Base-by-base conservation (phyloP, 1,140 invertebrate species). In the Aphis craccivora region DNA sequence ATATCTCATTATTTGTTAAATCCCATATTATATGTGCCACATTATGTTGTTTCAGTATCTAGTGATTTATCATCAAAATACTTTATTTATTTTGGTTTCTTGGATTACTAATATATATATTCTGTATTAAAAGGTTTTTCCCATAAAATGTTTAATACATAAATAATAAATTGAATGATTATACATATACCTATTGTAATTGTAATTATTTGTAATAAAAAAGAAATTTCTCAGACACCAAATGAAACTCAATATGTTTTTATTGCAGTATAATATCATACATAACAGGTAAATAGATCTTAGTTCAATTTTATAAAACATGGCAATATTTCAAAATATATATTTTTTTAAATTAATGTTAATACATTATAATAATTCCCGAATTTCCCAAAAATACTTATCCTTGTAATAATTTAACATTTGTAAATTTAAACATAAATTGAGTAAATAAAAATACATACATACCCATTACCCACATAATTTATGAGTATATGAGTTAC, bases 391-490 rank as follows among this genome's bases (percentile, higher is more conserved):
- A 48, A 88, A 20, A 88, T 30, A 48, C 43, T 45, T 30, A n/a
- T 51, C n/a, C 20, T n/a, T 35, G 18, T 53, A 51, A 8, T 37
- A 51, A 86, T 86, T 40, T 35, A 51, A 48, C 84, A 87, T 45
- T 84, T 87, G 30, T 88, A 43, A 25, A 40, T 88, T 88, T 88
- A 88, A 87, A 35, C n/a, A 88, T 20, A 48, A 88, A 22, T 48
- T 87, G n/a, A 88, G 20, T 35, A 48, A 20, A 87, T 35, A 76
- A 14, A 14, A 35, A 18, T 76, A 81, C 76, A 81, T 37, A 45
- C 4, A 6, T 45, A 45, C 45, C 45, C 45, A 45, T 45, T 45
- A 81, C 18, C 20, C 14, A 43, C 30, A 87, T 14, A 45, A 45
- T 45, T 11, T 45, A 45, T 45, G 11, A 45, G 45, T 51, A 9